Percentiles rank a stretch among this genome's conserved stretches.
These are phyloP conservation scores for Clytia hemisphaerica DNA, from an alignment of 30 jellyfish, hydroid and myxozoan genomes.

Conservation along the genomic window DNA sequence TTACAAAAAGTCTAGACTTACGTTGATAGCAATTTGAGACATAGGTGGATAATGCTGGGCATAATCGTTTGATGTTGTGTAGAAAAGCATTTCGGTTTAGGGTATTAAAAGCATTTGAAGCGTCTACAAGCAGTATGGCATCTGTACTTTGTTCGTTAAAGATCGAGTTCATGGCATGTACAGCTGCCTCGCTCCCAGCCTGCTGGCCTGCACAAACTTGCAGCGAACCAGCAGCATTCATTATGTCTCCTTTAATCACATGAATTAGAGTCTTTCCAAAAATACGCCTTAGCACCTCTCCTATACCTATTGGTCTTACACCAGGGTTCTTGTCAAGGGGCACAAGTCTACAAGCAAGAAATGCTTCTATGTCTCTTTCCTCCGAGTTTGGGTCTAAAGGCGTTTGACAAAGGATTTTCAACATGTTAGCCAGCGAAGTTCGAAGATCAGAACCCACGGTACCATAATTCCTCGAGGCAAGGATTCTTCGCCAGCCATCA, in stretches of 20 bases:
- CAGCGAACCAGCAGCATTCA: slow-evolving; percentile 10
- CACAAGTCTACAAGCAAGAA: too few relatives aligned
- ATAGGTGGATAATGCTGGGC: slow-evolving; percentile 17
- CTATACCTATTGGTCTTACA: too few relatives aligned
- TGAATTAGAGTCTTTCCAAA: not conserved
- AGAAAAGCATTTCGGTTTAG: slow-evolving; percentile 12
- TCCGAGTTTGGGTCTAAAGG: too few relatives aligned
- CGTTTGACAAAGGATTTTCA: too few relatives aligned
- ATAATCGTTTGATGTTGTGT: slow-evolving; percentile 17
- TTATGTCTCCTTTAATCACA: slow-evolving; percentile 1
- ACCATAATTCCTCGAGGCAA: too few relatives aligned
- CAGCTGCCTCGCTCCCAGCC: slow-evolving; percentile 32
- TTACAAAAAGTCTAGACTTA: slow-evolving; percentile 16
- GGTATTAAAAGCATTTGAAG: slow-evolving; percentile 35
- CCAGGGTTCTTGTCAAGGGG: too few relatives aligned
- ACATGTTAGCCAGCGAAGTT: too few relatives aligned
- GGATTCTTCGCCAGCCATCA: slow-evolving; percentile 13
- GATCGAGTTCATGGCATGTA: slow-evolving; percentile 7
- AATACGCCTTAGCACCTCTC: too few relatives aligned
- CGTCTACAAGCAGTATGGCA: slow-evolving; percentile 17
- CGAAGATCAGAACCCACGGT: too few relatives aligned
- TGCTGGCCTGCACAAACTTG: slow-evolving; percentile 30
- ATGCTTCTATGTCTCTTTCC: too few relatives aligned
- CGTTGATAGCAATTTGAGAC: not conserved
- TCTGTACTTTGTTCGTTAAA: slow-evolving; percentile 7